Conservation (phyloP, 2,113 vertebrate species). For the Numida meleagris region DNA sequence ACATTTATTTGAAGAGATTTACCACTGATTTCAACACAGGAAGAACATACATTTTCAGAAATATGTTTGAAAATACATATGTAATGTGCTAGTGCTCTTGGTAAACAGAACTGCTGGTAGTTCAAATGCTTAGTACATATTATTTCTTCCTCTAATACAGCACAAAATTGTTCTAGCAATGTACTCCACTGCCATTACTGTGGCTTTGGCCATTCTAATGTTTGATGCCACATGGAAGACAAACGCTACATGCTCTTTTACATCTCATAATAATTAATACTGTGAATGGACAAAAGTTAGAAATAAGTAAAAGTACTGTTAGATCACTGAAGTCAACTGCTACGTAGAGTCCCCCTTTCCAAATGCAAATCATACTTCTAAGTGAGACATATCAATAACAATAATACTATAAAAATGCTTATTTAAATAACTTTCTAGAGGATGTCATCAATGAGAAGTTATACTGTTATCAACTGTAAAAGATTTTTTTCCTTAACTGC, state of each 20-base stretch:
- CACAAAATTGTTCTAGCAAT: neutral
- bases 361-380: neutral
- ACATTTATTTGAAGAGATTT: neutral
- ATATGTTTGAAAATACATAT: neutral
- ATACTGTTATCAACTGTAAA: slow-evolving; percentile 10
- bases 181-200: neutral
- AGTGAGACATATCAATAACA: neutral
- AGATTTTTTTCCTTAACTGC: slow-evolving; percentile 34
- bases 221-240: neutral
- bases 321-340: neutral
- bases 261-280: neutral
- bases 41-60: neutral
- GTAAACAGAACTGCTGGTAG: neutral
- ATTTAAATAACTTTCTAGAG: slow-evolving; percentile 33
- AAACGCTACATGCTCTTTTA: neutral
- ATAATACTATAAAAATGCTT: slow-evolving; percentile 1
- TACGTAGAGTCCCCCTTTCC: neutral
- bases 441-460: neutral
- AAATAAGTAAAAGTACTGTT: neutral
- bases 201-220: neutral
- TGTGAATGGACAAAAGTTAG: neutral
- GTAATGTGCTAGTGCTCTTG: neutral
- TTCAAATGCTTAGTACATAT: neutral
- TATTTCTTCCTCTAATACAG: neutral
- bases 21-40: neutral